These are phyloP conservation scores for Achroia grisella DNA, from an alignment of 1,140 invertebrate species.

Conservation along the genomic window DNA sequence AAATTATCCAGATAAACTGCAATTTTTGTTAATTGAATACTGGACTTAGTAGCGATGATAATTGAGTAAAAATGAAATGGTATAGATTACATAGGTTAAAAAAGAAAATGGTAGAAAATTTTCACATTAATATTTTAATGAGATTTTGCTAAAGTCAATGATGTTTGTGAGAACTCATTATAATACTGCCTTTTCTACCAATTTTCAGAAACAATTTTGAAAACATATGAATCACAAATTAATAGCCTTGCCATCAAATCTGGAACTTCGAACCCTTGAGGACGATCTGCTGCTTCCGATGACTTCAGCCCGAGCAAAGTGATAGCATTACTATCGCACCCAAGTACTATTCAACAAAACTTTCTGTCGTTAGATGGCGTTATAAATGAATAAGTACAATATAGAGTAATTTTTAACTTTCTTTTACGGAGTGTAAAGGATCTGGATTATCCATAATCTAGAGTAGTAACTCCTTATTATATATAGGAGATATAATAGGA, in stretches of 20 bases:
- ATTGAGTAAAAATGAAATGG: too few relatives aligned
- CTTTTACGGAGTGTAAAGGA: too few relatives aligned
- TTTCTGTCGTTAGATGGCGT: constrained; percentile 14
- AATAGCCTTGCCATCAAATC: constrained; percentile 55
- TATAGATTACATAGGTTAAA: background rate
- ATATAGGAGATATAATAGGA: too few relatives aligned
- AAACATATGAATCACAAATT: background rate
- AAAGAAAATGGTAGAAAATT: background rate
- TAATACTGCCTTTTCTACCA: too few relatives aligned
- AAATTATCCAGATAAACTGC: too few relatives aligned
- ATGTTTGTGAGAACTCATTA: too few relatives aligned
- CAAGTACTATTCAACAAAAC: background rate
- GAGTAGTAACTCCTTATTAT: too few relatives aligned
- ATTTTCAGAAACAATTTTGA: background rate
- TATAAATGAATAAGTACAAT: too few relatives aligned
- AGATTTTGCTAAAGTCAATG: too few relatives aligned
- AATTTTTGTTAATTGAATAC: background rate
- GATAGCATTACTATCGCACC: constrained; percentile 5
- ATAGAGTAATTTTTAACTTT: too few relatives aligned
- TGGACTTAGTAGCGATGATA: too few relatives aligned
- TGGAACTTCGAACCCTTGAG: constrained; percentile 53
- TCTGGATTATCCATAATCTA: too few relatives aligned
- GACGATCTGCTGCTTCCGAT: constrained; percentile 46
- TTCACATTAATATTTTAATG: background rate
- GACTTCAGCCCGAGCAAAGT: constrained; percentile 29